Percentiles rank a stretch among this genome's conserved stretches.
phyloP scores from a whole-genome alignment of 2,797 vertebrate species.

The Macroramphosus scolopax region DNA sequence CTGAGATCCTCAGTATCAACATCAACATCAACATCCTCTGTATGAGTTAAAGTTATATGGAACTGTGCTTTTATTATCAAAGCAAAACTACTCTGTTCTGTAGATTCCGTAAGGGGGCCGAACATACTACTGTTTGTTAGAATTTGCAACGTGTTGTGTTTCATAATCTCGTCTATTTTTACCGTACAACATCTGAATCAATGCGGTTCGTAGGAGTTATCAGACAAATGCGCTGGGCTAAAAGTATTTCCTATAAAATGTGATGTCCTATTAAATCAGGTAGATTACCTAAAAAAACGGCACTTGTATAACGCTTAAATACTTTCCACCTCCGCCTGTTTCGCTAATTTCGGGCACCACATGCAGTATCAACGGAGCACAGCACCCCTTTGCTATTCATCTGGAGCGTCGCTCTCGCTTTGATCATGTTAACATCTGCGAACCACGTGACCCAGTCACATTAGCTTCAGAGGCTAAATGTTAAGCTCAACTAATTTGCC shows the following conservation, averaged over 20 bases:
- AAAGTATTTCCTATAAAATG: too few relatives aligned
- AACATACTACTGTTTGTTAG: too few relatives aligned
- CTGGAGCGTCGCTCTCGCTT: constrained; percentile 23
- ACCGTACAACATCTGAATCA: too few relatives aligned
- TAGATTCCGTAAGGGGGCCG: too few relatives aligned
- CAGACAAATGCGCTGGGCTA: too few relatives aligned
- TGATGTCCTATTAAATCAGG: too few relatives aligned
- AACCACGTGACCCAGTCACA: constrained; percentile 18
- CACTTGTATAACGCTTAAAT: background rate
- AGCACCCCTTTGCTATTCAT: constrained; percentile 30
- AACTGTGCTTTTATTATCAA: background rate
- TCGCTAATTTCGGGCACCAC: constrained; percentile 17
- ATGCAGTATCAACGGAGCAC: background rate
- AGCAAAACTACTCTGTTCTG: background rate
- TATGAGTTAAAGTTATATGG: too few relatives aligned
- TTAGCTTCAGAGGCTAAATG: constrained; percentile 25
- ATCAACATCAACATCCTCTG: too few relatives aligned
- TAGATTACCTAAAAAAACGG: background rate
- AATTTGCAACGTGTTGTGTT: background rate
- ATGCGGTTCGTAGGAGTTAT: too few relatives aligned
- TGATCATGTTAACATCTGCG: constrained; percentile 18
- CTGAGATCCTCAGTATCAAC: background rate
- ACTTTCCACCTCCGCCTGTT: constrained; percentile 10
- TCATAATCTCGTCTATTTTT: too few relatives aligned
- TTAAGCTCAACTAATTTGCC: constrained; percentile 21